Conservation (phyloP, 64 coral and sea anemone genomes). For the Stichodactyla helianthus region DNA sequence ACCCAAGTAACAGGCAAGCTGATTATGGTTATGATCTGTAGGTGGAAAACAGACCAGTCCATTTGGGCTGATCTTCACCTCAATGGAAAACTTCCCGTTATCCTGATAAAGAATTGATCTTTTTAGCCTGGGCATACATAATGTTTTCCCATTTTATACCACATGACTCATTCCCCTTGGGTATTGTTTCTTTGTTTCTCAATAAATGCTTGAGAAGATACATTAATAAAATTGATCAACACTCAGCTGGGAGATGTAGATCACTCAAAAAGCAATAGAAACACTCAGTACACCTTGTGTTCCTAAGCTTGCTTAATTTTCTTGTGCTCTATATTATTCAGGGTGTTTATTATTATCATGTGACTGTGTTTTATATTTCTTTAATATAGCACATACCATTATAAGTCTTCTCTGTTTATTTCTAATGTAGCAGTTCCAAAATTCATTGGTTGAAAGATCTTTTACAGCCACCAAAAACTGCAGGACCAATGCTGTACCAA, state of each 20-base stretch:
- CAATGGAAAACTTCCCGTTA: slow-evolving; percentile 28
- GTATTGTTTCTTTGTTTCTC: too few relatives aligned
- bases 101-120: not conserved
- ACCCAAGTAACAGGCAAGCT: not conserved
- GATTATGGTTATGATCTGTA: slow-evolving; percentile 10
- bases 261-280: too few relatives aligned
- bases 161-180: too few relatives aligned
- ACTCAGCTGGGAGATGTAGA: too few relatives aligned
- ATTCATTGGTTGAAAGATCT: slow-evolving; percentile 9
- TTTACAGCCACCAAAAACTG: slow-evolving; percentile 28
- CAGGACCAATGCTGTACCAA: not conserved
- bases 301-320: too few relatives aligned
- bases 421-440: slow-evolving; percentile 14
- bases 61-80: slow-evolving; percentile 22
- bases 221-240: too few relatives aligned
- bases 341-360: not conserved
- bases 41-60: not conserved
- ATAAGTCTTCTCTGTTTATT: not conserved
- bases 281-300: too few relatives aligned
- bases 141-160: too few relatives aligned
- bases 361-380: not conserved
- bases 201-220: too few relatives aligned
- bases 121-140: too few relatives aligned
- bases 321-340: too few relatives aligned
- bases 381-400: not conserved